phyloP scores from a whole-genome alignment of 2,888 invertebrate species.

The Galerucella calmariensis region DNA sequence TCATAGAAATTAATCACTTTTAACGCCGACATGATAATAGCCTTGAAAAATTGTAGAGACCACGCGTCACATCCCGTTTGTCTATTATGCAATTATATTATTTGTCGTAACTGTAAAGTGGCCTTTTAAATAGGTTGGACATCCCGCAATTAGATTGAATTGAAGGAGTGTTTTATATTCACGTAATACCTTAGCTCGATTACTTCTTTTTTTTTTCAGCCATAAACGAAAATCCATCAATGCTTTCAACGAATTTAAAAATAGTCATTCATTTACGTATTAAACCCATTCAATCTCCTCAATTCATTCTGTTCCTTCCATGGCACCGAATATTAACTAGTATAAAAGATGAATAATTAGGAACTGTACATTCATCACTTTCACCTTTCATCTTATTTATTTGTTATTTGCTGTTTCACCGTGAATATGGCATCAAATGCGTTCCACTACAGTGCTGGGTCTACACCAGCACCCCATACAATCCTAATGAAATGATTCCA shows the following conservation, averaged over 20 bases:
- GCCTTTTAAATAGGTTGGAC: slow-evolving; percentile 38
- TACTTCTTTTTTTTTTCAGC: slow-evolving; percentile 1
- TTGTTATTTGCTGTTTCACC: too few species aligned
- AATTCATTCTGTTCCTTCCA: too few species aligned
- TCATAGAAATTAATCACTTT: slow-evolving; percentile 28
- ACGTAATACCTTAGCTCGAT: slow-evolving; percentile 20
- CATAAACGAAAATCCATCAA: neutral
- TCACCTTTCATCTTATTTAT: too few species aligned
- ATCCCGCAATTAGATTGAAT: slow-evolving; percentile 41
- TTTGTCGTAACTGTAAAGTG: slow-evolving; percentile 33
- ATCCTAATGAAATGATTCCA: too few species aligned
- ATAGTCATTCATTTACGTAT: neutral
- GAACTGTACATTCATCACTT: too few species aligned
- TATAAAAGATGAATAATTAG: too few species aligned
- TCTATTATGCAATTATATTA: slow-evolving; percentile 33
- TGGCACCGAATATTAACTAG: too few species aligned
- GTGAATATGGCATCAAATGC: too few species aligned
- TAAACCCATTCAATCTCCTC: too few species aligned
- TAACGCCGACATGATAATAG: slow-evolving; percentile 29
- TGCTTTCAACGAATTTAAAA: neutral
- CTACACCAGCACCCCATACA: too few species aligned
- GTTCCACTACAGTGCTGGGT: too few species aligned
- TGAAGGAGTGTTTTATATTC: slow-evolving; percentile 38
- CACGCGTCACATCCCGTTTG: slow-evolving; percentile 34
- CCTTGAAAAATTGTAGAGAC: slow-evolving; percentile 34